These are phyloP conservation scores for Luscinia megarhynchos DNA, from an alignment of 2,797 vertebrate genomes.

Conservation along the genomic window DNA sequence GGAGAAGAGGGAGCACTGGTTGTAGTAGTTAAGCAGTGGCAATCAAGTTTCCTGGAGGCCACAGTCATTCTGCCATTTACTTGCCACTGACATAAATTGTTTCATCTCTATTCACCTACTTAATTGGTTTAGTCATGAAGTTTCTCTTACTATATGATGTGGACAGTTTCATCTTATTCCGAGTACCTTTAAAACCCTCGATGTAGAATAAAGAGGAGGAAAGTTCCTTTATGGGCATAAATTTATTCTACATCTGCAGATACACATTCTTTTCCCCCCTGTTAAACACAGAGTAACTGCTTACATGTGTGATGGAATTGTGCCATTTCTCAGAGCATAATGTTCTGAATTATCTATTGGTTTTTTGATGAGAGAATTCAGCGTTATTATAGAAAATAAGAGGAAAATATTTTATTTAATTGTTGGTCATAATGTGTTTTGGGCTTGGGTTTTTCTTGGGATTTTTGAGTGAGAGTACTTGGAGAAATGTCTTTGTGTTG, in stretches of 20 bases:
- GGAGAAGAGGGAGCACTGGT: neutral
- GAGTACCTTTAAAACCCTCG: neutral
- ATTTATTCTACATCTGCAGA: neutral
- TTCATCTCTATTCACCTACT: neutral
- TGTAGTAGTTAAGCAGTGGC: neutral
- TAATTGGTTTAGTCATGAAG: neutral
- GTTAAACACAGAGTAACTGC: neutral
- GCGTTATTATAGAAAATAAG: neutral
- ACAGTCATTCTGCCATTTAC: neutral
- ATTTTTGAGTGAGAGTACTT: neutral
- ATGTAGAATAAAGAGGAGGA: neutral
- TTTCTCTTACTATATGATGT: neutral
- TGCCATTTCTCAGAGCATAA: neutral
- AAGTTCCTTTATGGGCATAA: neutral
- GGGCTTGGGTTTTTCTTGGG: neutral
- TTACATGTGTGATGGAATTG: neutral
- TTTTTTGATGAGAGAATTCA: neutral
- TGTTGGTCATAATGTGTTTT: neutral
- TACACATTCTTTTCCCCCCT: fast-evolving
- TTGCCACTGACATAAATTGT: neutral
- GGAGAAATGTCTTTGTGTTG: neutral
- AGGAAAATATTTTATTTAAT: neutral
- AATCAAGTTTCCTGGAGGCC: neutral
- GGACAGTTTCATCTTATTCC: neutral
- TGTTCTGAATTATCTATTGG: neutral